phyloP scores from a whole-genome alignment of 2,888 invertebrate species.

The Diaperis boleti region DNA sequence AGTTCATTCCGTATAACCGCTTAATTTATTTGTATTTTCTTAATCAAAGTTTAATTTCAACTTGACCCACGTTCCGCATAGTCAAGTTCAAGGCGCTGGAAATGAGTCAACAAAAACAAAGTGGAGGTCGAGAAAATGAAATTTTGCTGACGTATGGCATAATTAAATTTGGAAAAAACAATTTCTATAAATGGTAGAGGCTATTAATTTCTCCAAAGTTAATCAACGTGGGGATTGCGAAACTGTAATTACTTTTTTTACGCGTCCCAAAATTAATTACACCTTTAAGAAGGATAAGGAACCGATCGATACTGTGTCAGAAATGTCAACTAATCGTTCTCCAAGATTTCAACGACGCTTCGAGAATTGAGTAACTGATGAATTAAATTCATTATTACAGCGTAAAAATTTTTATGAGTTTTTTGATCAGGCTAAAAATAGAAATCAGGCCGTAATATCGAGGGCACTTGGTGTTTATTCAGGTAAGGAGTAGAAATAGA shows the following conservation, averaged over 20 bases:
- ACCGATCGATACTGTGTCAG: constrained; percentile 6
- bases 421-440: constrained; percentile 4
- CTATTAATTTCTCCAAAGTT: constrained; percentile 10
- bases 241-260: constrained; percentile 17
- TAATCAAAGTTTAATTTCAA: constrained; percentile 21
- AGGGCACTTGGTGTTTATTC: background rate
- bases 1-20: too few species aligned
- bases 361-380: too few species aligned
- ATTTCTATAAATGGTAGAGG: constrained; percentile 7
- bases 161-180: constrained; percentile 17
- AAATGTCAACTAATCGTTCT: background rate
- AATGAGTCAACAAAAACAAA: constrained; percentile 1
- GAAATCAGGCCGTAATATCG: background rate
- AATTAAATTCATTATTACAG: background rate
- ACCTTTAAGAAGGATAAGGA: constrained; percentile 11
- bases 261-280: constrained; percentile 17
- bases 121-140: constrained; percentile 2
- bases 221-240: constrained; percentile 8
- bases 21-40: constrained; percentile 7
- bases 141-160: constrained; percentile 4
- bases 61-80: constrained; percentile 9
- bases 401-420: background rate
- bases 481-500: background rate
- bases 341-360: background rate
- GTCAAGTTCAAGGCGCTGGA: constrained; percentile 22